Evolutionary conservation across 1,140 invertebrate species (phyloP), one percentile per base, ranked within the genome.

Genomic region (Rhagoletis pomonella): DNA sequence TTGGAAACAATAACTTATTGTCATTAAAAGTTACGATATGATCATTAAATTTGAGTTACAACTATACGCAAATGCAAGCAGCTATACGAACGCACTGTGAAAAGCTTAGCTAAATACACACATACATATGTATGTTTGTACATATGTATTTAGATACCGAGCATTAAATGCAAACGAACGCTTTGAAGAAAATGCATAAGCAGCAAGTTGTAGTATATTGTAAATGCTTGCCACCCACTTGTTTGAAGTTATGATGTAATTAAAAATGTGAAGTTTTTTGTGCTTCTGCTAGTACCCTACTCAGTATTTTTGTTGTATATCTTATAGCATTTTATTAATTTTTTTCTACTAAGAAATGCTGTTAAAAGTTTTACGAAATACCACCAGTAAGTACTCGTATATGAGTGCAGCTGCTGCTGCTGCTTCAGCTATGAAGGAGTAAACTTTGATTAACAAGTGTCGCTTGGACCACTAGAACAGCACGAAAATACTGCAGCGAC

Each of bases 1-100:
- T 86, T 86, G 85, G 58, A 86, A 86, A 86, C 85, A 86, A 86
- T 86, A 86, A 86, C 85, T 86, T 86, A 86, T 86, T 86, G 85
- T 86, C 85, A 86, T 86, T 86, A 86, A 86, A 86, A 86, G 55
- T 86, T 86, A 86, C 62, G 85, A 86, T 86, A 44, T 86, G 85
- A 86, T 86, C 85, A 65, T 86, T 86, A 86, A 86, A 86, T 86
- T 60, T 86, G 85, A 86, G 39, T 86, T 86, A 86, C 50, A 65
- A n/a, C 62, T 39, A 29, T 29, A 86, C 4, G 29, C 59, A 29
- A 39, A 50, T 55, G 9, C 10, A 55, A 42, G 44, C 14, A 77
- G 6, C 42, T 17, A 77, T 7, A 77, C 5, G 9, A 17, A 58
- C 19, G 73, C 44, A 10, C 6, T 29, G 29, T 29, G 29, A 29